Conservation (phyloP, 2,888 invertebrate genomes). For the Sycophila texana region DNA sequence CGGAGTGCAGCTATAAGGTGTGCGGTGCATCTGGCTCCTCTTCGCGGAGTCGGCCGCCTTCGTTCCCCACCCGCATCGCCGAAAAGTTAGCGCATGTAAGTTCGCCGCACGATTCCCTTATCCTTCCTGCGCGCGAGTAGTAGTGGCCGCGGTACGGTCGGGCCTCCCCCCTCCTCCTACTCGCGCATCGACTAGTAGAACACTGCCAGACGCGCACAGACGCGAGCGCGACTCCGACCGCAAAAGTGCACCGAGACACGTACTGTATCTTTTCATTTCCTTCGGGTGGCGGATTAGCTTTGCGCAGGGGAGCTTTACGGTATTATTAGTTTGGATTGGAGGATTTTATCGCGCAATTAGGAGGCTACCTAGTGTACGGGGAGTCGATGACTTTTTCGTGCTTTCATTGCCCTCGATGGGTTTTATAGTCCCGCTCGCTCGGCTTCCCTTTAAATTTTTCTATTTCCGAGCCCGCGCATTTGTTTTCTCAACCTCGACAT, state of each 20-base stretch:
- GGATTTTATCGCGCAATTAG: no score
- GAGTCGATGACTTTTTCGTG: no score
- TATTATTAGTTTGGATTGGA: no score
- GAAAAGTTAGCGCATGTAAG: constrained; percentile 24
- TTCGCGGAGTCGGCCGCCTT: background rate
- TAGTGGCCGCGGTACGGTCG: background rate
- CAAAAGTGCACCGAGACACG: background rate
- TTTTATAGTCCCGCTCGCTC: no score
- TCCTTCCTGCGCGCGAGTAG: background rate
- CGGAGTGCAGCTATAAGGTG: background rate
- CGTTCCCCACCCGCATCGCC: background rate
- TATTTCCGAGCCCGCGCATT: background rate
- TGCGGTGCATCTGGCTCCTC: background rate
- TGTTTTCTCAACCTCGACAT: background rate
- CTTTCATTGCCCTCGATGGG: no score
- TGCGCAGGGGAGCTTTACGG: background rate
- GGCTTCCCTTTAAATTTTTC: no score
- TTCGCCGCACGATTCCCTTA: background rate
- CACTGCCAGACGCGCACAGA: constrained; percentile 50
- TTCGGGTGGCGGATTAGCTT: constrained; percentile 35
- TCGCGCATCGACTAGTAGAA: constrained; percentile 17
- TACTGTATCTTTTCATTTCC: constrained; percentile 26
- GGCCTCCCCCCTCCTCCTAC: background rate
- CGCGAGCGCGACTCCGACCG: constrained; percentile 34
- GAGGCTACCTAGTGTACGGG: no score